phyloP scores from a whole-genome alignment of 2,888 invertebrate genomes.

The Drosophila phalerata region DNA sequence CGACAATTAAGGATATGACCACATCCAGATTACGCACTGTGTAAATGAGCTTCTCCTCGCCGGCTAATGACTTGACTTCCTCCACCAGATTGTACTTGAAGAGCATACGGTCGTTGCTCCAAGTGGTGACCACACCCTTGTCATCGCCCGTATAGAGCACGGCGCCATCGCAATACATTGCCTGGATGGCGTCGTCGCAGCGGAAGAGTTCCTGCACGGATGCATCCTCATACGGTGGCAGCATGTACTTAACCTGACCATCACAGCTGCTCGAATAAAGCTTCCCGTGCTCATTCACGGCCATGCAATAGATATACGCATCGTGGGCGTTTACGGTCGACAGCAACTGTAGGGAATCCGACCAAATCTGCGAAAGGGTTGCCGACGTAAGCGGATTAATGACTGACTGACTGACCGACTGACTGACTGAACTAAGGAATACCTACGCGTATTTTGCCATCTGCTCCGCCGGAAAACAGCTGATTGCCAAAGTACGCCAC shows the following conservation, averaged over 20 bases:
- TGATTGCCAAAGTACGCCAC: constrained; percentile 77
- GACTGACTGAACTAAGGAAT: constrained; percentile 14
- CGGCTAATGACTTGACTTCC: constrained; percentile 84
- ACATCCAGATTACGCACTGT: constrained; percentile 85
- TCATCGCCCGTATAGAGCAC: constrained; percentile 85
- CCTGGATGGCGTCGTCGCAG: constrained; percentile 83
- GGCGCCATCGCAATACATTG: constrained; percentile 81
- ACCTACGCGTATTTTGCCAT: constrained; percentile 85
- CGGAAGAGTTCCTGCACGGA: constrained; percentile 78
- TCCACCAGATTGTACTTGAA: constrained; percentile 85
- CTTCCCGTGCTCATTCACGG: constrained; percentile 83
- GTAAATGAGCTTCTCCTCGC: constrained; percentile 82
- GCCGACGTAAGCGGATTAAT: constrained; percentile 3
- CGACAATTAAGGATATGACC: constrained; percentile 80
- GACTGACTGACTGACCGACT: not conserved
- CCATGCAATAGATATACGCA: constrained; percentile 84
- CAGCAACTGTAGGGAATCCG: constrained; percentile 81
- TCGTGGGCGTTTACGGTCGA: constrained; percentile 82
- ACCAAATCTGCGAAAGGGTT: constrained; percentile 82
- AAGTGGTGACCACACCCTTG: constrained; percentile 85
- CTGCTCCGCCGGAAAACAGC: constrained; percentile 85
- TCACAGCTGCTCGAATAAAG: constrained; percentile 85
- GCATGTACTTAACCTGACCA: constrained; percentile 83
- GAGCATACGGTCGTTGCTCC: constrained; percentile 84
- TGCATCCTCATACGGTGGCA: constrained; percentile 79